Conservation (phyloP, 2,888 invertebrate species). For the Luperina nickerlii region DNA sequence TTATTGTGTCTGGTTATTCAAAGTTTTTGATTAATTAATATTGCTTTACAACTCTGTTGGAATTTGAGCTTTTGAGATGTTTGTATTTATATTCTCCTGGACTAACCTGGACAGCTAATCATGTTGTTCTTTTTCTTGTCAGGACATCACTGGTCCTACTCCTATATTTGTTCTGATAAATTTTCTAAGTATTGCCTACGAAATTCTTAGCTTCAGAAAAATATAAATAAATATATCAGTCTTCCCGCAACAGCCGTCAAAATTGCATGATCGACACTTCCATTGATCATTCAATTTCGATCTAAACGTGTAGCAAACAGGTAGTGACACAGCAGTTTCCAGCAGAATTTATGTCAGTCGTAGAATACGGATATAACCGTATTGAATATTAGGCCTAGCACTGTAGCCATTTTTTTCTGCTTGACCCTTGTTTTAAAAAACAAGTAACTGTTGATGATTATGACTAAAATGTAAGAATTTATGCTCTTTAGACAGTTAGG, state of each 20-base stretch:
- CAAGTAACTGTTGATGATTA: conserved; percentile 34
- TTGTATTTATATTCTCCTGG: conserved; percentile 43
- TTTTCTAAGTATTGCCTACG: not conserved
- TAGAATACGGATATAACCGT: conserved; percentile 7
- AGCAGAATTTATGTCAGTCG: not conserved
- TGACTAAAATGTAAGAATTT: conserved; percentile 31
- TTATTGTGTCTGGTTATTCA: conserved; percentile 34
- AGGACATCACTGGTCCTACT: not conserved
- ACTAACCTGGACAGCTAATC: conserved; percentile 10
- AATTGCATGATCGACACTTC: conserved; percentile 75
- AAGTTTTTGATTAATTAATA: conserved; percentile 33
- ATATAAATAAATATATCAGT: conserved; percentile 30
- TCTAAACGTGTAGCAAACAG: conserved; percentile 23
- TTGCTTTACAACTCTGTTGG: conserved; percentile 44
- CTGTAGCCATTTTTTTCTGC: conserved; percentile 21
- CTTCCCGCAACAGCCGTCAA: conserved; percentile 54
- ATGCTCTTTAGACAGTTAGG: conserved; percentile 18
- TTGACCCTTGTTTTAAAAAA: conserved; percentile 14
- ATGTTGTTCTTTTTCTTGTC: not conserved
- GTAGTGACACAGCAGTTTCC: not conserved
- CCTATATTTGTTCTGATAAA: not conserved
- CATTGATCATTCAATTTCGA: conserved; percentile 78
- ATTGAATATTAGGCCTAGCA: conserved; percentile 35
- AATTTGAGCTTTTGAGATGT: conserved; percentile 35
- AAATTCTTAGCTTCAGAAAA: conserved; percentile 22